Evolutionary conservation across 1,140 invertebrate genomes (phyloP).

Genomic region (Cydia fagiglandana): DNA sequence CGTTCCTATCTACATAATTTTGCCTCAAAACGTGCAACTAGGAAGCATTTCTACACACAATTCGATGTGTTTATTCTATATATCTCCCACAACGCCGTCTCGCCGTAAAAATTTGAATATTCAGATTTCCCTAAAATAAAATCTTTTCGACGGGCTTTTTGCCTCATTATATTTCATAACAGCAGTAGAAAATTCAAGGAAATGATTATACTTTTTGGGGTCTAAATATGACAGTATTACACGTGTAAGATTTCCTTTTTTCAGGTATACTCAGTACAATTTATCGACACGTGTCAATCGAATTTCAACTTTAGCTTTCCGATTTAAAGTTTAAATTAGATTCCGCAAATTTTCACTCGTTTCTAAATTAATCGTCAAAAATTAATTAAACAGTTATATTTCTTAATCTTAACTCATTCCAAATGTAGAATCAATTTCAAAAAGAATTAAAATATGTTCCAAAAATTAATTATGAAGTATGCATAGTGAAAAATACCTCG

Average conservation of each 20-base stretch:
- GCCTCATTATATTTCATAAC: slow-evolving; percentile 15
- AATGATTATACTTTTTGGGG: not conserved
- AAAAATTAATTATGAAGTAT: slow-evolving; percentile 13
- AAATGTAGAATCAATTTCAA: no score
- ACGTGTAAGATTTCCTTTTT: not conserved
- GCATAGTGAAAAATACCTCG: not conserved
- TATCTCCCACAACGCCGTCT: not conserved
- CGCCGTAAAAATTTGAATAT: slow-evolving; percentile 12
- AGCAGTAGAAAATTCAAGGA: not conserved
- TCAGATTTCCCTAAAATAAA: not conserved
- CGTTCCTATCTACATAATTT: not conserved
- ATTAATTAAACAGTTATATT: no score
- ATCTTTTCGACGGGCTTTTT: slow-evolving; percentile 2
- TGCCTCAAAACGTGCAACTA: not conserved
- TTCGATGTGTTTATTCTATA: slow-evolving; percentile 6
- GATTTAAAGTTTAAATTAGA: no score
- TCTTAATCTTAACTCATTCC: no score
- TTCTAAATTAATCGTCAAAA: no score
- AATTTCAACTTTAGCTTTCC: no score
- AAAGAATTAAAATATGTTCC: not conserved
- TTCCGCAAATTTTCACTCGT: no score
- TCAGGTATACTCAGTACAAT: no score
- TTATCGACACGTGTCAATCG: no score
- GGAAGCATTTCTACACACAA: not conserved
- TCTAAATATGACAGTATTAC: not conserved